A percentile compares a stretch with the other conserved stretches of the same genome.
Conservation (phyloP, 1,140 invertebrate species). For the Achroia grisella region DNA sequence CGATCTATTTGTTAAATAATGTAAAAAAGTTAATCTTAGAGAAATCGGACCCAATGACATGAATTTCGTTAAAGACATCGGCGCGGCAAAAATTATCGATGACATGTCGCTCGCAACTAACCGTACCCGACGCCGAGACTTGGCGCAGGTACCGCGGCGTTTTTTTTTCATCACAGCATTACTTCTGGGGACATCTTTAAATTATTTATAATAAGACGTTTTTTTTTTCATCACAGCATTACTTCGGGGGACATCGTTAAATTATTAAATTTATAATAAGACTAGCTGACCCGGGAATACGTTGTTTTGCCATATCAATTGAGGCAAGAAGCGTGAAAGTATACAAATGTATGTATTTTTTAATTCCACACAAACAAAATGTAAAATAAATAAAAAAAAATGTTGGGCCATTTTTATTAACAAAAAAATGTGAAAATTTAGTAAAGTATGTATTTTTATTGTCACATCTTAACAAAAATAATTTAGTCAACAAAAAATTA, state of each 20-base stretch:
- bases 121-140: constrained; percentile 29
- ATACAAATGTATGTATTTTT: too few species aligned
- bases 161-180: constrained; percentile 50
- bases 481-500: too few species aligned
- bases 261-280: constrained; percentile 63
- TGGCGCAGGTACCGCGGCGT: constrained; percentile 37
- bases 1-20: constrained; percentile 71
- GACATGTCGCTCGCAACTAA: constrained; percentile 44
- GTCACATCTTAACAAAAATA: too few species aligned
- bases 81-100: constrained; percentile 55
- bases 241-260: constrained; percentile 48
- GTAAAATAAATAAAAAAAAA: too few species aligned
- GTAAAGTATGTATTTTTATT: too few species aligned
- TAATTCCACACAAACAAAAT: too few species aligned
- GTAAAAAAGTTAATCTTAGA: constrained; percentile 65
- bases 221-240: constrained; percentile 40
- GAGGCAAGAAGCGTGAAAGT: too few species aligned
- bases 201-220: constrained; percentile 57
- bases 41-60: constrained; percentile 68
- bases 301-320: too few species aligned
- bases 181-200: constrained; percentile 48
- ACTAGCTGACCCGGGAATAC: too few species aligned
- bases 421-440: too few species aligned
- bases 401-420: too few species aligned
- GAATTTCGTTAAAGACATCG: constrained; percentile 66